Conservation (phyloP, 2,888 invertebrate genomes). For the Baronia brevicornis region DNA sequence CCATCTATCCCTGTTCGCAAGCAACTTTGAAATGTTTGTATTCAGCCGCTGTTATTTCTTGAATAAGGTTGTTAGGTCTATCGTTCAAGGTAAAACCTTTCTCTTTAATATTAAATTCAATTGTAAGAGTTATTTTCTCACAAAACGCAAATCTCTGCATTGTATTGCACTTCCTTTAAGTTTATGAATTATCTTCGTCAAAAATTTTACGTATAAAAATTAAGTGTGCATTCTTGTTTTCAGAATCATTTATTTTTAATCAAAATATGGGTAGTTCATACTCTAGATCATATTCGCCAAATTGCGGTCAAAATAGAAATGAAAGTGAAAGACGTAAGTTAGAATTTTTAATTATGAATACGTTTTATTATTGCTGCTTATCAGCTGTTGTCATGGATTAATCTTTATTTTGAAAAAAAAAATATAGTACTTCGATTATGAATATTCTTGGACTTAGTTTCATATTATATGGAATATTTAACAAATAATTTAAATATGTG, state of each 20-base stretch:
- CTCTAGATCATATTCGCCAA: slow-evolving; percentile 64
- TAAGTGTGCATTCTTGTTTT: slow-evolving; percentile 1
- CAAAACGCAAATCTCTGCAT: no score
- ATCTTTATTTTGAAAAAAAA: no score
- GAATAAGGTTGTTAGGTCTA: slow-evolving; percentile 39
- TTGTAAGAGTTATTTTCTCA: slow-evolving; percentile 6
- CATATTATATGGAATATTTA: neutral
- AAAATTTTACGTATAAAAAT: no score
- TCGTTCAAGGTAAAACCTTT: slow-evolving; percentile 55
- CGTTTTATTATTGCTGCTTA: no score
- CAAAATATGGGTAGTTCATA: slow-evolving; percentile 60
- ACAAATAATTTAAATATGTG: slow-evolving; percentile 1
- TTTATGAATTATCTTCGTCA: neutral
- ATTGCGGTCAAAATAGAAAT: slow-evolving; percentile 35
- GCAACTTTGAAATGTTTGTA: slow-evolving; percentile 22
- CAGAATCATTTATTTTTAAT: slow-evolving; percentile 11
- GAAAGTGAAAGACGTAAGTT: slow-evolving; percentile 45
- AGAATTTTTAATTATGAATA: slow-evolving; percentile 4
- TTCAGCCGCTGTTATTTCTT: slow-evolving; percentile 34
- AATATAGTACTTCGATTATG: no score
- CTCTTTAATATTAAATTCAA: slow-evolving; percentile 13
- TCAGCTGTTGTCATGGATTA: no score
- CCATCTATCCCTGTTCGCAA: slow-evolving; percentile 6
- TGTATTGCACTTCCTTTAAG: neutral
- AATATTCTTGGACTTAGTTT: no score